Percentiles rank a stretch among this genome's conserved stretches.
Evolutionary conservation across 64 coral and sea anemone genomes (phyloP).

Genomic region (Catalaphyllia jardinei): DNA sequence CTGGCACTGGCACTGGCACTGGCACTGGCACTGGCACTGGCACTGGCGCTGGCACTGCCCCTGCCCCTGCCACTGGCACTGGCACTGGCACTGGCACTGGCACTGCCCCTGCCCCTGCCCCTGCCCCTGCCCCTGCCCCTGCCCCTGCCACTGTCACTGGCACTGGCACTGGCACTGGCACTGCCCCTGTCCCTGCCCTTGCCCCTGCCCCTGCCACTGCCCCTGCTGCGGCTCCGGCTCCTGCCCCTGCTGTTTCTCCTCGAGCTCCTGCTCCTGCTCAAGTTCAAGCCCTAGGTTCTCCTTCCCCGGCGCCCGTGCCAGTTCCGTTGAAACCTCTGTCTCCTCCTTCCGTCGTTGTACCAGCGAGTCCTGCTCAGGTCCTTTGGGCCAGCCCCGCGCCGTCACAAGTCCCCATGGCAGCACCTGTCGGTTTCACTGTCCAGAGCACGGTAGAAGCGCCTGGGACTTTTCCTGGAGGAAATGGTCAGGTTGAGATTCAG

Average conservation of each 20-base stretch:
- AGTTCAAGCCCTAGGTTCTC: neutral
- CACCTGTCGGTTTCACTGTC: neutral
- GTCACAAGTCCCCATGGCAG: neutral
- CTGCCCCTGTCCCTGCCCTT: neutral
- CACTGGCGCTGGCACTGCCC: too few relatives aligned
- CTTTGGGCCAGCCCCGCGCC: neutral
- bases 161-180: too few relatives aligned
- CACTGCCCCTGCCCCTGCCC: too few relatives aligned
- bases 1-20: too few relatives aligned
- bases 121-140: too few relatives aligned
- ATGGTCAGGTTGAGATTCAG: conserved; percentile 26
- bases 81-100: too few relatives aligned
- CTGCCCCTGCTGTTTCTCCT: neutral
- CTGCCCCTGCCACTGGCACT: too few relatives aligned
- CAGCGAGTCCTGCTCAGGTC: conserved; percentile 6
- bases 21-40: too few relatives aligned
- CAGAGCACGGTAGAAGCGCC: conserved; percentile 37
- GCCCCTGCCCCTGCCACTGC: neutral
- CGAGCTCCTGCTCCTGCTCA: neutral
- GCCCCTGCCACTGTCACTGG: too few relatives aligned
- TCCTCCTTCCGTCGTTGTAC: neutral
- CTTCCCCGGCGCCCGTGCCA: neutral
- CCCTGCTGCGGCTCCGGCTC: neutral
- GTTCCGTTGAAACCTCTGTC: neutral
- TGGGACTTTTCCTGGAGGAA: conserved; percentile 1